These are phyloP conservation scores for Spialia ferax DNA, from an alignment of 2,888 invertebrate genomes.

Conservation along the genomic window DNA sequence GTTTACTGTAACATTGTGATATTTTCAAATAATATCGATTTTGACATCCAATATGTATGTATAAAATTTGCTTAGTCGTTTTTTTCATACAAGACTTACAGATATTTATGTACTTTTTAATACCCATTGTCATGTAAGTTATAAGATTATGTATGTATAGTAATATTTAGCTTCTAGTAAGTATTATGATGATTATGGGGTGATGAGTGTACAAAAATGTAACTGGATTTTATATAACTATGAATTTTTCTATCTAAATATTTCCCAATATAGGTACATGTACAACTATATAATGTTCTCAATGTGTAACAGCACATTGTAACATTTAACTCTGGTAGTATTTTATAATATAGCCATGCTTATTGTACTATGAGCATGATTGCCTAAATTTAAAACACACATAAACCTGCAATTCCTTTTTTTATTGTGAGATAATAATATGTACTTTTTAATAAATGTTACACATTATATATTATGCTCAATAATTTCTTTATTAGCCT, in stretches of 20 bases:
- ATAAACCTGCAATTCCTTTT: no score
- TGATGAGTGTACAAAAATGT: constrained; percentile 40
- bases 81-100: neutral
- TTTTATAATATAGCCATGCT: no score
- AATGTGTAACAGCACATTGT: neutral
- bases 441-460: no score
- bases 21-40: constrained; percentile 23
- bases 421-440: no score
- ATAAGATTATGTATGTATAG: constrained; percentile 10
- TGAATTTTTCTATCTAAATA: constrained; percentile 21
- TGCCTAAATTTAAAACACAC: no score
- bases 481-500: no score
- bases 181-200: constrained; percentile 32
- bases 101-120: constrained; percentile 20
- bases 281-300: neutral
- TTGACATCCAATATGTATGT: constrained; percentile 3
- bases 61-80: constrained; percentile 1
- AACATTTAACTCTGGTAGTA: no score
- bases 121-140: constrained; percentile 6
- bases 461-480: no score
- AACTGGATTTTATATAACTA: constrained; percentile 23
- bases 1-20: constrained; percentile 44
- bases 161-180: constrained; percentile 20
- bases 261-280: constrained; percentile 3
- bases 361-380: no score